phyloP scores from a whole-genome alignment of 2,888 invertebrate species.

The Nymphalis urticae region DNA sequence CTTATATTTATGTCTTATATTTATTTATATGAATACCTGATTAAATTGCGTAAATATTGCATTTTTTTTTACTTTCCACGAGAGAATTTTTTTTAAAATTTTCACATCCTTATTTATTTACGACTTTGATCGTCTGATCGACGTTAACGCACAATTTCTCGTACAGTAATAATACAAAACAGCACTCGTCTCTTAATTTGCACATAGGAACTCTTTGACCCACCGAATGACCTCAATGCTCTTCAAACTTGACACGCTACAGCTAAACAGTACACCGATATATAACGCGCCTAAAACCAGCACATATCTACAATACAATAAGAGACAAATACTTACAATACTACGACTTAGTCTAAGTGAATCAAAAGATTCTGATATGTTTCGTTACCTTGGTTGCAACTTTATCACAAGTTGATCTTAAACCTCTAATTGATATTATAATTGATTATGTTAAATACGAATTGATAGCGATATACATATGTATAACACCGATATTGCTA shows the following conservation, averaged over 20 bases:
- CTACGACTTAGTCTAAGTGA: conserved; percentile 75
- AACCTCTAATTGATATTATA: conserved; percentile 73
- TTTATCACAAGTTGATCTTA: conserved; percentile 80
- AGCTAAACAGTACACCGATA: conserved; percentile 37
- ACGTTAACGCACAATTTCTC: not conserved
- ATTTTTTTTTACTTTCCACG: no score
- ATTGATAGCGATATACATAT: conserved; percentile 40
- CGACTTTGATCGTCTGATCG: no score
- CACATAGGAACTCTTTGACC: conserved; percentile 30
- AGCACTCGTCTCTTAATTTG: not conserved
- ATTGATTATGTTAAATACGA: conserved; percentile 60
- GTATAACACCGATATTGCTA: conserved; percentile 65
- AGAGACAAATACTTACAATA: conserved; percentile 49
- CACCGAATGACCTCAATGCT: conserved; percentile 47
- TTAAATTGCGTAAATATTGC: no score
- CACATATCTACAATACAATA: conserved; percentile 56
- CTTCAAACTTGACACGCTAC: conserved; percentile 39
- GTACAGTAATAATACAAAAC: not conserved
- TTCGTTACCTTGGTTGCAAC: conserved; percentile 87
- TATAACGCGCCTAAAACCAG: conserved; percentile 38
- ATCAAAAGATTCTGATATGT: conserved; percentile 87
- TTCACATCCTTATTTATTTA: no score
- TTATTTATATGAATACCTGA: no score
- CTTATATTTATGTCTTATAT: not conserved
- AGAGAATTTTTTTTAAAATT: no score